Evolutionary conservation across 2,113 vertebrate species (phyloP).

Genomic region (Laticauda laticaudata): DNA sequence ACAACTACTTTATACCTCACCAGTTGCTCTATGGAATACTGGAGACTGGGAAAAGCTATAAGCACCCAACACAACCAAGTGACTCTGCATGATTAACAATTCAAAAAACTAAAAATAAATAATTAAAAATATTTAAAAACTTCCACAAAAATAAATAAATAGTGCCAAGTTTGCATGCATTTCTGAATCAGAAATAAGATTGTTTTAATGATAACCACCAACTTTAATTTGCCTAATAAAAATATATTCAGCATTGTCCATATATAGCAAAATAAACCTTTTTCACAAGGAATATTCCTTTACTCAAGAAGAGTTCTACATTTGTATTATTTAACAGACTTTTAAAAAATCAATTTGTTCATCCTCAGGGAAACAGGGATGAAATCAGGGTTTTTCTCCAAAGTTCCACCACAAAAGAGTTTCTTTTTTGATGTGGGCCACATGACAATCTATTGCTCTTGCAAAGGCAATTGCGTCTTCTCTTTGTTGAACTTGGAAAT

Average conservation of each 20-base stretch:
- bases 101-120: no score
- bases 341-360: background rate
- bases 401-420: background rate
- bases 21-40: background rate
- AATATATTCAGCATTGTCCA: background rate
- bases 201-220: background rate
- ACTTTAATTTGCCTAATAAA: background rate
- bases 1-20: background rate
- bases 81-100: no score
- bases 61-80: no score
- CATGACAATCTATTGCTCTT: background rate
- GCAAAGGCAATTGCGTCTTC: background rate
- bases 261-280: no score
- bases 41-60: background rate
- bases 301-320: background rate
- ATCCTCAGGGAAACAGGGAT: background rate
- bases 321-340: background rate
- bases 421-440: background rate
- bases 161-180: background rate
- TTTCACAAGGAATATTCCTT: background rate
- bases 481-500: background rate
- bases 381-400: background rate
- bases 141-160: no score
- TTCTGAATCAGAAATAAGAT: background rate
- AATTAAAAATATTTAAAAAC: no score